phyloP scores from a whole-genome alignment of 2,113 vertebrate genomes.

The Myiagra hebetior region DNA sequence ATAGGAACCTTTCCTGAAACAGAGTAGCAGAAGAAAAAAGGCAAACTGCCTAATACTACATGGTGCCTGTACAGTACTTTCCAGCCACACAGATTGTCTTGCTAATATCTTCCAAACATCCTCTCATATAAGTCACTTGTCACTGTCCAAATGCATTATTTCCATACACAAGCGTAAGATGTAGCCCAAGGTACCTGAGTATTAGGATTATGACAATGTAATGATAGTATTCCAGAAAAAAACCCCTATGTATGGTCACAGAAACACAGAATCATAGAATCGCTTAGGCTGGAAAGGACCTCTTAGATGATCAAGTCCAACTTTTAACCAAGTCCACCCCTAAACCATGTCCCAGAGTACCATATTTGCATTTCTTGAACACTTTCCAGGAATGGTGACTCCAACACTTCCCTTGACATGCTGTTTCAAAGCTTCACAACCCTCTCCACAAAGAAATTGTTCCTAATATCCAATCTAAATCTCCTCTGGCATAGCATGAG shows the following conservation, averaged over 20 bases:
- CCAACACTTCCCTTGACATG: background rate
- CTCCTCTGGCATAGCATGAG: rapidly evolving
- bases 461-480: background rate
- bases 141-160: background rate
- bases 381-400: background rate
- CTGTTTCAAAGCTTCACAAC: background rate
- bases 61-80: background rate
- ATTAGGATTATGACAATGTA: background rate
- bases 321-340: background rate
- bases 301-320: background rate
- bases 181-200: background rate
- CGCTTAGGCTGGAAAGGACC: rapidly evolving
- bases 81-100: background rate
- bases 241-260: background rate
- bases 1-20: background rate
- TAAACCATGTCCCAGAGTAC: background rate
- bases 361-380: background rate
- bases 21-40: background rate
- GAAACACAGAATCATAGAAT: background rate
- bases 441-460: background rate
- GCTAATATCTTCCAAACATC: background rate
- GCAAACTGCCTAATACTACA: background rate
- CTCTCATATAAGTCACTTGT: background rate
- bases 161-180: background rate
- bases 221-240: background rate